Evolutionary conservation across 2,113 vertebrate genomes (phyloP).

Genomic region (Illadopsis cleaveri): DNA sequence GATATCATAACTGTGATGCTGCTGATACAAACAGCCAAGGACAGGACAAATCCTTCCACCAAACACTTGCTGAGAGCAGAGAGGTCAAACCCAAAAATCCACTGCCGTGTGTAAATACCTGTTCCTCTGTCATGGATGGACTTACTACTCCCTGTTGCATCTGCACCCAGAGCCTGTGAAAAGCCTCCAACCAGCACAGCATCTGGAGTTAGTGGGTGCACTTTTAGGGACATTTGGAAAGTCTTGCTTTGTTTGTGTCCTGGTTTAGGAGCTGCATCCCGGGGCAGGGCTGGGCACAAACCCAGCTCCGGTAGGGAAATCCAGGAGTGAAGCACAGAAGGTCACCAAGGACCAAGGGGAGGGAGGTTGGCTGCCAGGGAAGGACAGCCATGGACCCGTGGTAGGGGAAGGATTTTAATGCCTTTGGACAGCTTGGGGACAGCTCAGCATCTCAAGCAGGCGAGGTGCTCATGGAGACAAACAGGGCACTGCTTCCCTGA

Average conservation of each 20-base stretch:
- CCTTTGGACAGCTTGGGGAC: not conserved
- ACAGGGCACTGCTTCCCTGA: not conserved
- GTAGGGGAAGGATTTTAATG: not conserved
- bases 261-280: not conserved
- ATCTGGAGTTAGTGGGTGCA: not conserved
- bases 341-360: not conserved
- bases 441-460: not conserved
- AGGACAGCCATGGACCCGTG: not conserved
- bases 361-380: not conserved
- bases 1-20: not conserved
- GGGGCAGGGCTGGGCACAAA: not conserved
- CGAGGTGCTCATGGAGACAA: rapidly evolving
- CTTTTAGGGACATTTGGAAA: not conserved
- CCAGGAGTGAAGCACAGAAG: not conserved
- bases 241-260: not conserved
- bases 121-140: rapidly evolving
- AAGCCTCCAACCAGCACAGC: not conserved
- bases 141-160: not conserved
- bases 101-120: not conserved
- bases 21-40: not conserved
- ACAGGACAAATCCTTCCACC: not conserved
- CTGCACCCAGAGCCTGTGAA: not conserved
- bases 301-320: not conserved
- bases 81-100: not conserved
- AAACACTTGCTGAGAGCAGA: not conserved